These are phyloP conservation scores for Drosophila gaucha DNA, from an alignment of 2,888 invertebrate species.

Conservation along the genomic window DNA sequence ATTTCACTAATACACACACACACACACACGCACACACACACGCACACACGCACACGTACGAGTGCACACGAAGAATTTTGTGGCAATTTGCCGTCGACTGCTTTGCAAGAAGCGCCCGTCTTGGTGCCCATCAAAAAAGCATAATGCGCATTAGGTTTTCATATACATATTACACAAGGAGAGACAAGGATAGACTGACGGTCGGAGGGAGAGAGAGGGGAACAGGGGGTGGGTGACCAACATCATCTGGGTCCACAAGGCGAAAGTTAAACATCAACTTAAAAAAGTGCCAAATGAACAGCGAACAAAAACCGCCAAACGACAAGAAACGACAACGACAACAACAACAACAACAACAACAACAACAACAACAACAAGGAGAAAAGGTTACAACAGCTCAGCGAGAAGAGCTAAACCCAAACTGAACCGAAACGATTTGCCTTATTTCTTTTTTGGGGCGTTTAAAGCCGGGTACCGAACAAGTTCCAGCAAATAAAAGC, in stretches of 20 bases:
- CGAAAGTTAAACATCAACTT: constrained; percentile 67
- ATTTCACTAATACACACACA: constrained; percentile 5
- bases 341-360: constrained; percentile 1
- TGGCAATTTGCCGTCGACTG: not conserved
- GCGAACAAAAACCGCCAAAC: constrained; percentile 19
- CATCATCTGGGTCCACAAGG: constrained; percentile 27
- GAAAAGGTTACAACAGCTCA: constrained; percentile 20
- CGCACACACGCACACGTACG: not conserved
- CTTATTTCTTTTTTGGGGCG: constrained; percentile 19
- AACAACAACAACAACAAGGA: not conserved
- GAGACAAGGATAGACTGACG: not conserved
- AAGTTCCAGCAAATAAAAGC: not conserved
- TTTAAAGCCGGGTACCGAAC: constrained; percentile 13
- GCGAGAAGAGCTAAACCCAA: constrained; percentile 2
- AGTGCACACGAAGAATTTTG: not conserved
- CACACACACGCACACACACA: not conserved
- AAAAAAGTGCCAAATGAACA: constrained; percentile 60
- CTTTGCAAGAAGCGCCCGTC: constrained; percentile 4
- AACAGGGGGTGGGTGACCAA: not conserved
- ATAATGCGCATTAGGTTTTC: constrained; percentile 41
- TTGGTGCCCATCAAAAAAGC: constrained; percentile 8
- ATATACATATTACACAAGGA: too few relatives aligned
- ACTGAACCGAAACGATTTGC: constrained; percentile 15
- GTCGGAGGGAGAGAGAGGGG: not conserved
- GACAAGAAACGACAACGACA: constrained; percentile 5